Evolutionary conservation across 2,797 vertebrate genomes (phyloP), one percentile per base, ranked within the genome.

Genomic region (Neosalanx taihuensis): DNA sequence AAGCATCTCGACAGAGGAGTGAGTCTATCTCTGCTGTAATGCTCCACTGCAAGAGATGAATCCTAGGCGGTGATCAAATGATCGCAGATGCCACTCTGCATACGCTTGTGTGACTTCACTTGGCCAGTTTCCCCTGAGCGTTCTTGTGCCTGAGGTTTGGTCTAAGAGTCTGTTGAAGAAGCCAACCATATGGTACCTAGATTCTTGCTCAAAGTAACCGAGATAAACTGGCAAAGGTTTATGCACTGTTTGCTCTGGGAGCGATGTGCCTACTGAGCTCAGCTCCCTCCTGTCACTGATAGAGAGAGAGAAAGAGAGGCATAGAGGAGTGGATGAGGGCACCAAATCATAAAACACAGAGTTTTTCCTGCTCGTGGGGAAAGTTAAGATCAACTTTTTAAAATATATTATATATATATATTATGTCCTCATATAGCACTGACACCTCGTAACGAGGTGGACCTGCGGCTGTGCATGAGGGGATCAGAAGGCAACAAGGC

Each of bases 151-250:
- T 67, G 70, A 5, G 23, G 51, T 18, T 57, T 58, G n/a, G 29
- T 18, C 70, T 35, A 6, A 4, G 60, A 37, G 33, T 70, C 78
- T 76, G 78, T 66, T 23, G 64, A 70, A 74, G 63, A 46, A 59
- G 64, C 63, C 64, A 66, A 72, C 76, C 85, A 83, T 89, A 81
- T 84, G 84, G 77, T 84, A 78, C 70, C 76, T 78, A 71, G 68
- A 81, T 76, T 49, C 68, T 67, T 30, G n/a, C 67, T 85, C n/a
- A 35, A 70, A 62, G 65, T 78, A 74, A 70, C 70, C 64, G 7
- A 79, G 84, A 85, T 87, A 83, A 85, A 87, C 82, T 81, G 76
- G 76, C 89, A 83, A 89, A 91, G 87, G 88, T 89, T 74, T 66
- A 83, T 66, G 64, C 30, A 64, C 71, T 66, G 79, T 2, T 72